phyloP scores from a whole-genome alignment of 1,140 invertebrate species.

The Zaprionus gabonicus region DNA sequence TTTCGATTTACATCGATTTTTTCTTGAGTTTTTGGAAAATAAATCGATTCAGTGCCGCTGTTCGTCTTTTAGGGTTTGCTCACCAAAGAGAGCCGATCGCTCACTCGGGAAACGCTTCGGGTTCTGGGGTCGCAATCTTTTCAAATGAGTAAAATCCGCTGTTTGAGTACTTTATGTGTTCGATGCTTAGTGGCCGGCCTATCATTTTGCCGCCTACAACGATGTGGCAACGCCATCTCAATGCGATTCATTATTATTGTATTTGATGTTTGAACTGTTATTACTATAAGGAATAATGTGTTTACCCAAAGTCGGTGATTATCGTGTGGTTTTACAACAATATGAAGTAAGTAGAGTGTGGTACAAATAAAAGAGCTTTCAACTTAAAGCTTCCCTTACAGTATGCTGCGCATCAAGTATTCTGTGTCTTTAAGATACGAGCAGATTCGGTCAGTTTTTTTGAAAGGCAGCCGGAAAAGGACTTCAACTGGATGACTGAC shows the following conservation, averaged over 20 bases:
- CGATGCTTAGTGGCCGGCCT: too few relatives aligned
- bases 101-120: too few relatives aligned
- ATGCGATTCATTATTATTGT: not conserved
- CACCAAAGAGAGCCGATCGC: too few relatives aligned
- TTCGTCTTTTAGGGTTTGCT: too few relatives aligned
- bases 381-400: conserved; percentile 9
- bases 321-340: conserved; percentile 46
- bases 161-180: too few relatives aligned
- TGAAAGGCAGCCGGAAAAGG: conserved; percentile 26
- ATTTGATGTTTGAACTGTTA: conserved; percentile 17
- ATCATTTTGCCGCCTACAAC: not conserved
- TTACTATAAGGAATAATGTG: conserved; percentile 40
- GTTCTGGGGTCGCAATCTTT: too few relatives aligned
- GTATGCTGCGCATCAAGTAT: conserved; percentile 47
- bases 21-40: too few relatives aligned
- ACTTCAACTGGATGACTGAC: conserved; percentile 65
- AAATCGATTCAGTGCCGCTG: too few relatives aligned
- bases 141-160: too few relatives aligned
- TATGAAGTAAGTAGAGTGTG: conserved; percentile 41
- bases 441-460: conserved; percentile 38
- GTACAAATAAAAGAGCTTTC: not conserved
- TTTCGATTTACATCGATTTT: too few relatives aligned
- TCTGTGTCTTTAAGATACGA: conserved; percentile 52
- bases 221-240: conserved; percentile 14
- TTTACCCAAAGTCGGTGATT: conserved; percentile 40